Evolutionary conservation across 2,888 invertebrate species (phyloP).

Genomic region (Napeogenes inachia): DNA sequence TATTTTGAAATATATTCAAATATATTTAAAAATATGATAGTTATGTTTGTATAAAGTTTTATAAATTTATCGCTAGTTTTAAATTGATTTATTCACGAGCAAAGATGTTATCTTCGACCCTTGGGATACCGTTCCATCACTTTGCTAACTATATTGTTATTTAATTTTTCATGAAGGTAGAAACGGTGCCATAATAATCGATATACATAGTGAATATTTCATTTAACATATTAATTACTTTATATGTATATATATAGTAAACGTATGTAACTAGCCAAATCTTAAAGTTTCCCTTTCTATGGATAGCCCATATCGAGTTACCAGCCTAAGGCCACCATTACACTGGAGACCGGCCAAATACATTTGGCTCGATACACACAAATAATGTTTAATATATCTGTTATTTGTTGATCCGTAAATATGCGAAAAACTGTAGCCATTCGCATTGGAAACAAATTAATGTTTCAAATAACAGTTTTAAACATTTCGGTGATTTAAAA

Average conservation of each 20-base stretch:
- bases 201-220: too few species aligned
- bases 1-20: too few species aligned
- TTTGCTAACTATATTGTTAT: too few species aligned
- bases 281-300: background rate
- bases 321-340: slow-evolving; percentile 22
- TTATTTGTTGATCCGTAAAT: slow-evolving; percentile 24
- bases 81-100: too few species aligned
- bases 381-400: slow-evolving; percentile 49
- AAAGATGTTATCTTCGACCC: too few species aligned
- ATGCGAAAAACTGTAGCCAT: slow-evolving; percentile 14
- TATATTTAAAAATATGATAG: too few species aligned
- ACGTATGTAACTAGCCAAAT: background rate
- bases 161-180: too few species aligned
- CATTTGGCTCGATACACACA: slow-evolving; percentile 56
- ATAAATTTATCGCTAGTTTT: too few species aligned
- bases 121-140: too few species aligned
- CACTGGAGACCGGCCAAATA: slow-evolving; percentile 52
- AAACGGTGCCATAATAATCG: too few species aligned
- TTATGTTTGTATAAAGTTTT: too few species aligned
- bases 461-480: background rate
- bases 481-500: slow-evolving; percentile 12
- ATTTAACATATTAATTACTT: too few species aligned
- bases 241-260: background rate
- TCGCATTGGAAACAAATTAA: background rate
- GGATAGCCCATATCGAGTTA: slow-evolving; percentile 13